Evolutionary conservation across 2,113 vertebrate genomes (phyloP).

Genomic region (Anoura caudifer): DNA sequence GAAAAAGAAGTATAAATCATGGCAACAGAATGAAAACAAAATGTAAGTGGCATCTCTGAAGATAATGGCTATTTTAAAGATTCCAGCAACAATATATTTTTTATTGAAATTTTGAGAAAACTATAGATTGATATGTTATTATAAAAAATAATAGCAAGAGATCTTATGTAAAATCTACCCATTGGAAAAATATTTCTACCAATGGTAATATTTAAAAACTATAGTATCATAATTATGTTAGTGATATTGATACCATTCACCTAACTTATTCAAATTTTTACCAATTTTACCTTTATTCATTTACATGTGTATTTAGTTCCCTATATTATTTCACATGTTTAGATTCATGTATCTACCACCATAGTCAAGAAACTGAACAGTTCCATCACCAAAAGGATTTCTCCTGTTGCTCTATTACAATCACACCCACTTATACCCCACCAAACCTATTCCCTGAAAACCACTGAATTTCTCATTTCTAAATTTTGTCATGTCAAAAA

Average conservation of each 20-base stretch:
- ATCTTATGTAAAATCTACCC: not conserved
- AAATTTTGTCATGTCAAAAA: not conserved
- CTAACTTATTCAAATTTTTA: not conserved
- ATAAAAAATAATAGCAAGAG: not conserved
- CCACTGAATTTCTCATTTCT: not conserved
- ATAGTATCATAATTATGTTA: not conserved
- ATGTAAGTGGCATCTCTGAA: not conserved
- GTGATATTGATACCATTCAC: not conserved
- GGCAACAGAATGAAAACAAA: not conserved
- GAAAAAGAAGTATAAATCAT: not conserved
- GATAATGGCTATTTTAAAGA: not conserved
- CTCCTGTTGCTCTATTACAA: not conserved
- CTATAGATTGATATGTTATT: not conserved
- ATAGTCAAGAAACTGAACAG: not conserved
- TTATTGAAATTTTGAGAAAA: conserved; percentile 3
- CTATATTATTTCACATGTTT: not conserved
- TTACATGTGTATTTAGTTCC: not conserved
- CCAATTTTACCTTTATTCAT: not conserved
- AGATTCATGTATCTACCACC: not conserved
- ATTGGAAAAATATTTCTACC: not conserved
- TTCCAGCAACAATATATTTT: not conserved
- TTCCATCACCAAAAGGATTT: not conserved
- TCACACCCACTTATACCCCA: not conserved
- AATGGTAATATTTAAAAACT: not conserved
- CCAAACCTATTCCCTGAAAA: not conserved